Evolutionary conservation across 2,888 invertebrate genomes (phyloP).

Genomic region (Drosophila monieri): DNA sequence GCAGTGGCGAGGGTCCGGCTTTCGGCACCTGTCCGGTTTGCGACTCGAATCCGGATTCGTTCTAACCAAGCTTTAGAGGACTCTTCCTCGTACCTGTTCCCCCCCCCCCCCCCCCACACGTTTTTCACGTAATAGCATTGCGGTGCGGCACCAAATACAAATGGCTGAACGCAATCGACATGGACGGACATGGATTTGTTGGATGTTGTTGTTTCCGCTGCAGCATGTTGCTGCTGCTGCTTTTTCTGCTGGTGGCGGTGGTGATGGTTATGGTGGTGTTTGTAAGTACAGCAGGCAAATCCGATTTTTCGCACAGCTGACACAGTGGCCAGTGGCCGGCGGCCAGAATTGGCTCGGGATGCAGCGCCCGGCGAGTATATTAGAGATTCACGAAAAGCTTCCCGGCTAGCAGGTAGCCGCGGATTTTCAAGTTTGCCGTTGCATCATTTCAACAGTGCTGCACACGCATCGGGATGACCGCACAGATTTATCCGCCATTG

Average conservation of each 20-base stretch:
- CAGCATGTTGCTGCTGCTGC: conserved; percentile 2
- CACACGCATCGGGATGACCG: conserved; percentile 22
- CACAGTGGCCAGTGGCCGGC: conserved; percentile 1
- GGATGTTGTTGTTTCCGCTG: not conserved
- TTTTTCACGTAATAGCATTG: conserved; percentile 75
- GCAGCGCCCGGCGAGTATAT: conserved; percentile 34
- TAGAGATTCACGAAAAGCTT: conserved; percentile 53
- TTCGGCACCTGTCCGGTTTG: conserved; percentile 30
- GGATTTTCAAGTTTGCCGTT: conserved; percentile 43
- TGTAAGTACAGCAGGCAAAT: conserved; percentile 64
- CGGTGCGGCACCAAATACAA: conserved; percentile 59
- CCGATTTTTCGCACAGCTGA: conserved; percentile 58
- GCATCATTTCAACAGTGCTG: conserved; percentile 27
- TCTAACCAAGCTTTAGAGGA: not conserved
- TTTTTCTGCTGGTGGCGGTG: conserved; percentile 5
- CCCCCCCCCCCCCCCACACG: conserved; percentile 37
- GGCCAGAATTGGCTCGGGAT: conserved; percentile 10
- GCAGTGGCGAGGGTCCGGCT: conserved; percentile 47
- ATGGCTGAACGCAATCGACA: conserved; percentile 33
- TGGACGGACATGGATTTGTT: conserved; percentile 30
- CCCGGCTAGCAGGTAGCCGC: conserved; percentile 3
- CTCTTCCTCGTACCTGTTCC: conserved; percentile 1
- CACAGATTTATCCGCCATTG: conserved; percentile 12
- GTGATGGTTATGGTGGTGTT: conserved; percentile 34
- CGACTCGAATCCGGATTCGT: conserved; percentile 4